Evolutionary conservation across 2,113 vertebrate genomes (phyloP), one percentile per base, ranked within the genome.

Genomic region (Hystrix brachyura): DNA sequence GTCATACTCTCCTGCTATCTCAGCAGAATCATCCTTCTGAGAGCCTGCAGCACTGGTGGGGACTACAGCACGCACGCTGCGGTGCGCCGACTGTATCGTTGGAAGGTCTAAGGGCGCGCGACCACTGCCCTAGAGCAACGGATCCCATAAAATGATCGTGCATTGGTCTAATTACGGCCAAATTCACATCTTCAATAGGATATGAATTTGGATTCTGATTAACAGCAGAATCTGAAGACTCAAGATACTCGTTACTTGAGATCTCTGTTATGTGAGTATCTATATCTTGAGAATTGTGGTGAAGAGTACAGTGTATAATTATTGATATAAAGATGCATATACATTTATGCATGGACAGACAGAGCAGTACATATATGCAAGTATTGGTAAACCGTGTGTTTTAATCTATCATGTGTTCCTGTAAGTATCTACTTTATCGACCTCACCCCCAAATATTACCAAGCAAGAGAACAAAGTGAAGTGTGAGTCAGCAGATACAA

Each of bases 221-320:
- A 48, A 27, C 6, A 93, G 82, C 34, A 92, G 86, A 65, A 79
- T n/a, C 46, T 62, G 32, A 94, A 88, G 81, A 87, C 76, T 87
- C 17, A 81, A 62, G 29, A 23, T n/a, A 51, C 48, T 82, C 17
- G 81, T 92, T 94, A 93, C 34, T 85, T 87, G 79, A 86, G 27
- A 46, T 64, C 67, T 23, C 83, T 87, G n/a, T n/a, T 86, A 72
- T 32, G 1, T 94, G 65, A 88, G 32, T 57, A 86, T 76, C 82
- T 59, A 32, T 17, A 59, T 53, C 29, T 55, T 85, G 9, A 94
- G 59, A 25, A 2, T 18, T 79, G 80, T 71, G 53, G 55, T 51
- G n/a, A 78, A 85, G 7, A 38, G 7, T 25, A 38, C 67, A 9
- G 25, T 71, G 72, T 10, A 87, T 29, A 69, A 90, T 91, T 91